phyloP scores from a whole-genome alignment of 1,140 invertebrate species.

The Trichoplusia ni region DNA sequence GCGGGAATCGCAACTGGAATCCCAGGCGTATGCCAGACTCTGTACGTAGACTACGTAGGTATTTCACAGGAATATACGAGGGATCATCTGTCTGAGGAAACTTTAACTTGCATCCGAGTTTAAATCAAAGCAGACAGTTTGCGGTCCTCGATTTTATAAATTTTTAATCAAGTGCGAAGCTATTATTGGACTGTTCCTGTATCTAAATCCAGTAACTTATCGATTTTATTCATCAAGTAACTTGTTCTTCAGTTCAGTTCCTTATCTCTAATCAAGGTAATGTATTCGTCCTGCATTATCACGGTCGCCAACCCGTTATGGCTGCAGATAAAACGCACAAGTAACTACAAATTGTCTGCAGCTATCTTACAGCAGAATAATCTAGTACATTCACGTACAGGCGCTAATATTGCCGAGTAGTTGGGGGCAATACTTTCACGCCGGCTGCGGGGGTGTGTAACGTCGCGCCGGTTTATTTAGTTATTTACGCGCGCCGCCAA shows the following conservation, averaged over 20 bases:
- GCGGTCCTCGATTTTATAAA: background rate
- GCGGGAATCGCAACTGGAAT: slow-evolving; percentile 38
- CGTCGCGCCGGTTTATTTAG: slow-evolving; percentile 39
- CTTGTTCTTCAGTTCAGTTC: no score
- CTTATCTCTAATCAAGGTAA: no score
- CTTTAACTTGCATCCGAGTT: background rate
- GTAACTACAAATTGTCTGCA: no score
- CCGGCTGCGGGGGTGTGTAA: background rate
- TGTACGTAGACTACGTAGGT: slow-evolving; percentile 4
- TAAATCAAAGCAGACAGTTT: background rate
- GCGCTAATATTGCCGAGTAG: background rate
- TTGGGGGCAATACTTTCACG: background rate
- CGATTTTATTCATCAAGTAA: no score
- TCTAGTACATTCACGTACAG: background rate
- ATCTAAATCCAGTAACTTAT: no score
- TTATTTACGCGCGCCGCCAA: slow-evolving; percentile 44
- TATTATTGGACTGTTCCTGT: no score
- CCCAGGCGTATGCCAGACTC: background rate
- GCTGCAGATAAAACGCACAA: no score
- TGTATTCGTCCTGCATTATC: no score
- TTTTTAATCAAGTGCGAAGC: no score
- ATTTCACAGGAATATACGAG: slow-evolving; percentile 1
- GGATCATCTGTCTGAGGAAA: slow-evolving; percentile 8
- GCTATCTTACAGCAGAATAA: no score
- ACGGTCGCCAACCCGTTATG: no score